Base-by-base conservation (phyloP, 64 coral and sea anemone species). In the Actinia equina region DNA sequence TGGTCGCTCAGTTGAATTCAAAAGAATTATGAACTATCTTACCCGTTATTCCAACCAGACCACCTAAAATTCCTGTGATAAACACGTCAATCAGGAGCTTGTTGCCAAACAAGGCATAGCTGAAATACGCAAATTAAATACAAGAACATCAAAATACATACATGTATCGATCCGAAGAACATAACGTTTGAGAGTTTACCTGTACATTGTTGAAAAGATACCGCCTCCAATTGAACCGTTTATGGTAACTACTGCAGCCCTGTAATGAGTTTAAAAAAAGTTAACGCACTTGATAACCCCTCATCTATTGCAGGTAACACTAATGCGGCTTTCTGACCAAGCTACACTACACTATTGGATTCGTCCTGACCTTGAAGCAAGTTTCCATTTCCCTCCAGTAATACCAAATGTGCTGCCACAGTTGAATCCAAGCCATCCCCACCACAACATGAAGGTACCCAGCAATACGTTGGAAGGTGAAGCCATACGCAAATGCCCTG, bases 371-470 rank as follows among this genome's bases (percentile, higher is more conserved):
- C 85, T 88, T 30, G 63, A 88, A 13, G 85, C 86, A 23, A 92
- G 86, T 59, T 92, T 88, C 80, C 85, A 92, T 43, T 85, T 88
- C 58, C 81, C 87, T 77, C 93, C 93, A 9, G 85, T 95, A 15
- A 95, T 95, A 71, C 93, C 93, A 58, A 95, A 95, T 10, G 93
- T 95, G 82, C 93, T 95, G 12, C 93, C 93, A 41, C 93, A 95
- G 71, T 95, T 95, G 54, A 95, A 95, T 0, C 93, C 93, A 19
- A 95, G 59, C 93, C 93, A 95, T 7, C 93, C 93, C 93, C 93
- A 95, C 93, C 93, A 95, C 9, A 95, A 20, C 93, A 95, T 95
- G 27, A 95, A 95, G 1, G 93, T 95, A 18, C 93, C 93, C 26
- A 95, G 76, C 44, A 95, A 86, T 37, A 95, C 93, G 63, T 95